phyloP scores from a whole-genome alignment of 2,888 invertebrate genomes.

The Drosophila kuntzei region DNA sequence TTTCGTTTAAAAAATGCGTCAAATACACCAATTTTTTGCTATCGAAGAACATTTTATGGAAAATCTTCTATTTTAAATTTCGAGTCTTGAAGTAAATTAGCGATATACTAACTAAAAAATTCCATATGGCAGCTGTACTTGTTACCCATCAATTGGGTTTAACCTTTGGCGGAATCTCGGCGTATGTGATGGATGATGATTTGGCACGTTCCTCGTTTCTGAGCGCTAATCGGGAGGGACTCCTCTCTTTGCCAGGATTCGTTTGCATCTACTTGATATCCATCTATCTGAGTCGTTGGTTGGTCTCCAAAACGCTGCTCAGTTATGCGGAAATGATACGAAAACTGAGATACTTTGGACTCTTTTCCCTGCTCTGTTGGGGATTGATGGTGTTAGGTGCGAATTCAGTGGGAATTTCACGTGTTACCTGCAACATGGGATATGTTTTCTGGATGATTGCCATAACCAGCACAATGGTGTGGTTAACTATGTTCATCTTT shows the following conservation, averaged over 20 bases:
- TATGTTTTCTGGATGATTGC: slow-evolving; percentile 93
- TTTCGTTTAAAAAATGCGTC: no score
- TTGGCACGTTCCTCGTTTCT: slow-evolving; percentile 87
- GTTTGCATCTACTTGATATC: slow-evolving; percentile 92
- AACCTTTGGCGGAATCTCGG: slow-evolving; percentile 87
- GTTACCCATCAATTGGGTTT: slow-evolving; percentile 89
- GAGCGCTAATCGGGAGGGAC: slow-evolving; percentile 96
- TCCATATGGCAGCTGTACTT: slow-evolving; percentile 85
- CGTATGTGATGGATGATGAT: slow-evolving; percentile 89
- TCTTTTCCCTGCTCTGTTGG: slow-evolving; percentile 84
- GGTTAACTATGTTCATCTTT: slow-evolving; percentile 88
- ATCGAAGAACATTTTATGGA: no score
- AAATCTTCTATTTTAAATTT: no score
- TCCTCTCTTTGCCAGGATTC: slow-evolving; percentile 95
- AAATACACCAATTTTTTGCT: no score
- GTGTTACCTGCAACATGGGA: slow-evolving; percentile 93
- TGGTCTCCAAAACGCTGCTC: slow-evolving; percentile 83
- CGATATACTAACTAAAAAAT: background rate
- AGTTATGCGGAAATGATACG: slow-evolving; percentile 69
- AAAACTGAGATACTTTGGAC: slow-evolving; percentile 69
- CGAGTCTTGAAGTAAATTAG: no score
- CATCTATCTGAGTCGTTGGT: slow-evolving; percentile 87
- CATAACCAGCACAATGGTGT: slow-evolving; percentile 87
- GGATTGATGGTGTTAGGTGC: slow-evolving; percentile 86
- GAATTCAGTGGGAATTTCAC: slow-evolving; percentile 88